Conservation (phyloP, 2,797 vertebrate genomes). For the Xiphorhynchus erythropygius region DNA sequence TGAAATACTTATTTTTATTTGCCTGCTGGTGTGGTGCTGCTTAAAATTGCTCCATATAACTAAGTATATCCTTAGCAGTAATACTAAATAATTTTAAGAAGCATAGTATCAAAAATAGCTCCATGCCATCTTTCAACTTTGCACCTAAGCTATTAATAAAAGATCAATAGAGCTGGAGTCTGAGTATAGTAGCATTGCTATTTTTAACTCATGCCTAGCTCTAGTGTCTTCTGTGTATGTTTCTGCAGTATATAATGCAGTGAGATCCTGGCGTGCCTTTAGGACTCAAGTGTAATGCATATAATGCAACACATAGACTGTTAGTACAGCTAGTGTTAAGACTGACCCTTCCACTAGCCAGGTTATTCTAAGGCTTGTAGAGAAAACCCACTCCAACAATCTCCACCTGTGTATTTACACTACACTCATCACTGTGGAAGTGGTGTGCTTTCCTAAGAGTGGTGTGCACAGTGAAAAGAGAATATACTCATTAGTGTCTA, state of each 20-base stretch:
- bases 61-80: neutral
- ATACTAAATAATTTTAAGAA: neutral
- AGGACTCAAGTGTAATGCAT: neutral
- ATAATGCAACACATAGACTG: neutral
- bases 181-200: neutral
- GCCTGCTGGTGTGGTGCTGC: neutral
- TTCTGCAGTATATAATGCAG: neutral
- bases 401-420: neutral
- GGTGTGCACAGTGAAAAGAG: neutral
- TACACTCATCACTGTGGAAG: neutral
- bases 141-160: neutral
- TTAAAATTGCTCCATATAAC: neutral
- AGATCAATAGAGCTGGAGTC: neutral
- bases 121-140: neutral
- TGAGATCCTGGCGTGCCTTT: neutral
- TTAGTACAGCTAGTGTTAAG: neutral
- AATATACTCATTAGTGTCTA: constrained; percentile 70
- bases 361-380: neutral
- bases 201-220: neutral
- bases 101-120: neutral
- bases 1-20: constrained; percentile 40
- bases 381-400: neutral
- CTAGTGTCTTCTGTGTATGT: neutral
- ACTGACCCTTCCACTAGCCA: neutral
- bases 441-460: constrained; percentile 14